Conservation (phyloP, 1,140 invertebrate species). For the Carposina sasakii region DNA sequence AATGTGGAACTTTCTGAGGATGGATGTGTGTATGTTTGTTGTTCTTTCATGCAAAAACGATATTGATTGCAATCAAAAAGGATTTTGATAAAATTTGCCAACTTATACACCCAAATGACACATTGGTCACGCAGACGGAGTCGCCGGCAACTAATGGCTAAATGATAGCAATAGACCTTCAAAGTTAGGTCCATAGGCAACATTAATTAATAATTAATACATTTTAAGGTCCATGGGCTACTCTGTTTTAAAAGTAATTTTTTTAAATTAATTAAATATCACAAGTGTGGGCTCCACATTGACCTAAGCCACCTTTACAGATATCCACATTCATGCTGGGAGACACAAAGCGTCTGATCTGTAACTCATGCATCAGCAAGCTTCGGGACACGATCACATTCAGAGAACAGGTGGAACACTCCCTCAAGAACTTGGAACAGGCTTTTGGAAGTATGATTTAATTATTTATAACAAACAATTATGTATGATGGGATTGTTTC, state of each 20-base stretch:
- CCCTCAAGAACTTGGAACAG: constrained; percentile 31
- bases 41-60: too few relatives aligned
- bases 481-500: neutral
- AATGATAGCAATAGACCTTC: too few relatives aligned
- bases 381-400: constrained; percentile 32
- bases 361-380: constrained; percentile 33
- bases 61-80: too few relatives aligned
- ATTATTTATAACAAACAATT: constrained; percentile 7
- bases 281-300: neutral
- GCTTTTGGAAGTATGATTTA: constrained; percentile 31
- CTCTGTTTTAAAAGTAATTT: neutral
- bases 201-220: neutral
- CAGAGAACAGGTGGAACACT: constrained; percentile 31
- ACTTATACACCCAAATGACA: too few relatives aligned
- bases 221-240: neutral
- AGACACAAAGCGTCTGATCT: constrained; percentile 49
- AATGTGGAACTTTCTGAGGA: too few relatives aligned
- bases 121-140: too few relatives aligned
- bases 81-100: too few relatives aligned
- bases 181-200: neutral
- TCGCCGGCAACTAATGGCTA: too few relatives aligned
- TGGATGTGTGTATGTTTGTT: too few relatives aligned
- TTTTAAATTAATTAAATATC: neutral
- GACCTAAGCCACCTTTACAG: neutral
- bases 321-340: constrained; percentile 24